Percentiles rank a stretch among this genome's conserved stretches.
These are phyloP conservation scores for Plebejus anna DNA, from an alignment of 2,888 invertebrate genomes.

Conservation along the genomic window DNA sequence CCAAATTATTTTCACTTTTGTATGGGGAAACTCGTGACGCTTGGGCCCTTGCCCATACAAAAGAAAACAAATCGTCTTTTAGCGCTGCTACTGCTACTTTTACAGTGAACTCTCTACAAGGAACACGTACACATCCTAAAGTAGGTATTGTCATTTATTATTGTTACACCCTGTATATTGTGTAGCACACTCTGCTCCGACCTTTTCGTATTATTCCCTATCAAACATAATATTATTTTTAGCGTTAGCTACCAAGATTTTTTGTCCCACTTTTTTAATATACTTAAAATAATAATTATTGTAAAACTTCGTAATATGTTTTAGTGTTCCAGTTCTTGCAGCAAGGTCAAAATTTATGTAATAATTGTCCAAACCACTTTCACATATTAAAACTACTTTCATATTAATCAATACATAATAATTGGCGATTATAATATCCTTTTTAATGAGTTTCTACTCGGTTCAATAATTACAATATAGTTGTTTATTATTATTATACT, in stretches of 20 bases:
- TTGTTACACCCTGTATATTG: no score
- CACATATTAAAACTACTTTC: slow-evolving; percentile 24
- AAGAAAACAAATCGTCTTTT: no score
- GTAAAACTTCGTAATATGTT: neutral
- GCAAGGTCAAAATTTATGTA: slow-evolving; percentile 22
- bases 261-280: neutral
- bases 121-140: no score
- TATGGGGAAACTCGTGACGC: no score
- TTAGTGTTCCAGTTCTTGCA: neutral
- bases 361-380: slow-evolving; percentile 20
- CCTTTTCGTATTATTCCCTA: neutral
- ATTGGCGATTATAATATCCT: slow-evolving; percentile 19
- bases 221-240: neutral
- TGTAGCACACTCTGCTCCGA: no score
- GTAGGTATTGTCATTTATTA: no score
- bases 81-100: no score
- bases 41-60: no score
- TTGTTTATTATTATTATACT: neutral
- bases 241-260: neutral
- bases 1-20: no score
- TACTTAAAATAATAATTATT: neutral
- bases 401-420: slow-evolving; percentile 1
- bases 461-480: neutral
- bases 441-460: slow-evolving; percentile 1
- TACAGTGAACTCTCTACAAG: no score